These are phyloP conservation scores for Marcusenius ussheri DNA, from an alignment of 2,113 vertebrate species.

Conservation along the genomic window DNA sequence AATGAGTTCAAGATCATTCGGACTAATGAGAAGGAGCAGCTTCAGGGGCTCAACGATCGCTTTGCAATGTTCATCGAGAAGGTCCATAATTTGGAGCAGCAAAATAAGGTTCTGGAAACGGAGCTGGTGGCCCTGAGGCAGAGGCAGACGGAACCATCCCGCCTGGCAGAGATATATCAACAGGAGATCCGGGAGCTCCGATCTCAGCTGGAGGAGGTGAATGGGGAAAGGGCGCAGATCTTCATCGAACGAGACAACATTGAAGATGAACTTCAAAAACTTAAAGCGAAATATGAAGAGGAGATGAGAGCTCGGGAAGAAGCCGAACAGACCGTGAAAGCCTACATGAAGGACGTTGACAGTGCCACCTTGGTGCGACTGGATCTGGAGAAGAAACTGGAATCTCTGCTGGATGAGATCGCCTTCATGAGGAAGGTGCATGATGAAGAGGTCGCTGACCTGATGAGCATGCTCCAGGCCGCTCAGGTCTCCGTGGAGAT, in stretches of 20 bases:
- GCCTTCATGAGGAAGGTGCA: constrained; percentile 71
- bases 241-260: constrained; percentile 68
- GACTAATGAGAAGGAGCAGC: constrained; percentile 79
- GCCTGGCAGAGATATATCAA: constrained; percentile 65
- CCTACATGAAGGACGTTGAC: constrained; percentile 69
- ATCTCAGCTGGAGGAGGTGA: constrained; percentile 64
- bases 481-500: constrained; percentile 64
- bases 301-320: constrained; percentile 61
- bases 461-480: constrained; percentile 68
- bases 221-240: constrained; percentile 61
- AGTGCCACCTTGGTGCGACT: constrained; percentile 60
- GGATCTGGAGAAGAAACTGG: constrained; percentile 73
- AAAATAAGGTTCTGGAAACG: constrained; percentile 67
- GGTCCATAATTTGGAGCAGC: constrained; percentile 74
- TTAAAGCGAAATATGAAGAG: constrained; percentile 57
- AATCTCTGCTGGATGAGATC: constrained; percentile 73
- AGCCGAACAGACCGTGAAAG: constrained; percentile 61
- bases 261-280: constrained; percentile 68
- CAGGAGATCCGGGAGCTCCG: constrained; percentile 70
- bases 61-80: constrained; percentile 80
- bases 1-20: constrained; percentile 68
- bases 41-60: constrained; percentile 78
- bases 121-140: constrained; percentile 68
- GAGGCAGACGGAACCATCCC: constrained; percentile 65
- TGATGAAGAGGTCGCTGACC: constrained; percentile 73